Percentiles rank a stretch among this genome's conserved stretches.
Conservation (phyloP, 2,113 vertebrate genomes). For the Alectura lathami region DNA sequence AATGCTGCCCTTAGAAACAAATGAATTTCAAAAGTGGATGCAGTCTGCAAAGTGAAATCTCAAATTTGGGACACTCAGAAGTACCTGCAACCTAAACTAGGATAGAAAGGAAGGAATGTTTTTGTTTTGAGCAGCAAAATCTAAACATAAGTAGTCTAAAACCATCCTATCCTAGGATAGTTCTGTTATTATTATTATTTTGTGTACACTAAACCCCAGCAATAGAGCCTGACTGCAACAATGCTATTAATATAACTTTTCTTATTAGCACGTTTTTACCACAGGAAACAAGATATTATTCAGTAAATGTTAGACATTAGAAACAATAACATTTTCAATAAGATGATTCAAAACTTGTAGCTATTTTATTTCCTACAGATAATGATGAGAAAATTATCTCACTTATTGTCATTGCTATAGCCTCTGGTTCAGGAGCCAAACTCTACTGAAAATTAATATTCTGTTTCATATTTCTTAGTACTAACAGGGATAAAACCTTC, state of each 20-base stretch:
- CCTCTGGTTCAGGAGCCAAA: slow-evolving; percentile 37
- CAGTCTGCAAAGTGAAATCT: background rate
- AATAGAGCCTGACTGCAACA: background rate
- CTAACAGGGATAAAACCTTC: slow-evolving; percentile 6
- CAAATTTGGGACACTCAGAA: background rate
- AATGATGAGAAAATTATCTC: slow-evolving; percentile 62
- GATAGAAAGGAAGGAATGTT: background rate
- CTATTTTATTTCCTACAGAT: slow-evolving; percentile 63
- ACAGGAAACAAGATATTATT: slow-evolving; percentile 47
- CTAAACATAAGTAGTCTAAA: background rate
- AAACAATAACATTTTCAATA: slow-evolving; percentile 41
- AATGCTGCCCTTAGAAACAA: background rate
- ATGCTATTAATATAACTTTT: slow-evolving; percentile 20
- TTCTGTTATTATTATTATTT: no score
- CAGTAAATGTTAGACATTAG: no score
- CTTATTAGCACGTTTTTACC: slow-evolving; percentile 43
- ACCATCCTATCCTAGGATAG: no score
- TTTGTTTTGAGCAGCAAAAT: background rate
- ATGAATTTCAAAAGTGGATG: background rate
- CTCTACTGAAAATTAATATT: slow-evolving; percentile 43
- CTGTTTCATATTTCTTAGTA: slow-evolving; percentile 1
- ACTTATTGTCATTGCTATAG: slow-evolving; percentile 21
- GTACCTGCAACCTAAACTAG: background rate
- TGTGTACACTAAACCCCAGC: background rate
- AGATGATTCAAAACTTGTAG: slow-evolving; percentile 49